A percentile compares a stretch with the other conserved stretches of the same genome.
Conservation (phyloP, 2,797 vertebrate genomes). For the Acrossocheilus wenchowensis region DNA sequence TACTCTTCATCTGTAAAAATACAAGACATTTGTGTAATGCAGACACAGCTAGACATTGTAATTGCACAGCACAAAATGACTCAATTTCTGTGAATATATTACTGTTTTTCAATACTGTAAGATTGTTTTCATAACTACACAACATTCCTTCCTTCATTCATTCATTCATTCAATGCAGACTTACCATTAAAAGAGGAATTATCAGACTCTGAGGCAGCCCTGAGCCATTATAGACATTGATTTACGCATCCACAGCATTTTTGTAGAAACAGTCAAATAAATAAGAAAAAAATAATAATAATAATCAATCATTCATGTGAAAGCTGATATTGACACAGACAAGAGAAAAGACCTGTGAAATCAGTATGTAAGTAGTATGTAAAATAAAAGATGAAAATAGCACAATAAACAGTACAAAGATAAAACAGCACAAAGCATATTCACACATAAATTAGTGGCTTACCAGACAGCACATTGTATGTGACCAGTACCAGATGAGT, state of each 20-base stretch:
- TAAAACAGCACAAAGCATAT: background rate
- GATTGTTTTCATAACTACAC: background rate
- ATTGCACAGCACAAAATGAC: background rate
- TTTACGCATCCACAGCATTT: constrained; percentile 1
- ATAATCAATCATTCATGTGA: background rate
- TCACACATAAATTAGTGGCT: background rate
- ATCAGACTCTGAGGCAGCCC: background rate
- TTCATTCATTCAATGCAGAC: background rate
- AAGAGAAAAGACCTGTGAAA: background rate
- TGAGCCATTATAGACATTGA: background rate
- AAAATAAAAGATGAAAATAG: background rate
- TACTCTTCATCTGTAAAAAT: background rate
- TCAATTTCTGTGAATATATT: background rate
- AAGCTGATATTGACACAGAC: background rate
- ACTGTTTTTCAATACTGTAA: background rate
- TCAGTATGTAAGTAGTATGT: background rate
- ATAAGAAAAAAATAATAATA: background rate
- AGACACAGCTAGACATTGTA: background rate
- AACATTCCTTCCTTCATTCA: background rate
- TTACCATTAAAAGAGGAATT: background rate
- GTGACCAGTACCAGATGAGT: background rate
- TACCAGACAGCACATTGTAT: background rate
- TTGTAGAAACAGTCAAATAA: background rate
- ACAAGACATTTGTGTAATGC: background rate
- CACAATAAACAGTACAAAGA: background rate